Evolutionary conservation across 2,113 vertebrate species (phyloP).

Genomic region (Apodemus sylvaticus): DNA sequence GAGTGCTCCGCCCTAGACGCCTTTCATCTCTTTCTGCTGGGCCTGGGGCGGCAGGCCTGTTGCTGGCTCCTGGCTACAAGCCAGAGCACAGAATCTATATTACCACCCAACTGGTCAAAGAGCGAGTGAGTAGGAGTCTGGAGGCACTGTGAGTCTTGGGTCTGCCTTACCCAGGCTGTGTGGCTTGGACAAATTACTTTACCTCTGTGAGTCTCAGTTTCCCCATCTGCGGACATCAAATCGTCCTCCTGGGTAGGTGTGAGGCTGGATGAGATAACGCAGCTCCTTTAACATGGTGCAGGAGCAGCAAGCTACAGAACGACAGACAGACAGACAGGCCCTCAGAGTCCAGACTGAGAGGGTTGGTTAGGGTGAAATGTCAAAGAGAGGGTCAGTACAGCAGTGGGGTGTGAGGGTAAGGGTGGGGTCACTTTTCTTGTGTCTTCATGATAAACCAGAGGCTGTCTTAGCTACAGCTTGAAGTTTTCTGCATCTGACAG

Average conservation of each 20-base stretch:
- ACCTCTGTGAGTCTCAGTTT: slow-evolving; percentile 36
- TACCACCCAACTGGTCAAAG: background rate
- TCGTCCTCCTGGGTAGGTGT: background rate
- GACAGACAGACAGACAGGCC: background rate
- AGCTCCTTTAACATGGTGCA: background rate
- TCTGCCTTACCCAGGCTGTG: background rate
- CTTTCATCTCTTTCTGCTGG: background rate
- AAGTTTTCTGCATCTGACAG: background rate
- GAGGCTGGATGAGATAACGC: background rate
- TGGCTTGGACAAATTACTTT: background rate
- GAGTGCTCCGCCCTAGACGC: background rate
- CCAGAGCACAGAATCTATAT: accelerated
- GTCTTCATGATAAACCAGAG: background rate
- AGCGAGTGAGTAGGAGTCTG: background rate
- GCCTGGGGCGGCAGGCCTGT: background rate
- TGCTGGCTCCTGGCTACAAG: background rate
- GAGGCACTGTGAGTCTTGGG: background rate
- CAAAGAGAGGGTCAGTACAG: background rate
- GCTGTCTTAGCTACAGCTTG: background rate
- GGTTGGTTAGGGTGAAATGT: background rate
- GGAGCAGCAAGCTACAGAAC: background rate
- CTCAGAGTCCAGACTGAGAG: background rate
- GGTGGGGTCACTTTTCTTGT: background rate
- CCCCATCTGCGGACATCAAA: background rate
- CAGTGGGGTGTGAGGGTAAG: background rate